These are phyloP conservation scores for Gobio occitaniae DNA, from an alignment of 2,797 vertebrate species.

Conservation along the genomic window DNA sequence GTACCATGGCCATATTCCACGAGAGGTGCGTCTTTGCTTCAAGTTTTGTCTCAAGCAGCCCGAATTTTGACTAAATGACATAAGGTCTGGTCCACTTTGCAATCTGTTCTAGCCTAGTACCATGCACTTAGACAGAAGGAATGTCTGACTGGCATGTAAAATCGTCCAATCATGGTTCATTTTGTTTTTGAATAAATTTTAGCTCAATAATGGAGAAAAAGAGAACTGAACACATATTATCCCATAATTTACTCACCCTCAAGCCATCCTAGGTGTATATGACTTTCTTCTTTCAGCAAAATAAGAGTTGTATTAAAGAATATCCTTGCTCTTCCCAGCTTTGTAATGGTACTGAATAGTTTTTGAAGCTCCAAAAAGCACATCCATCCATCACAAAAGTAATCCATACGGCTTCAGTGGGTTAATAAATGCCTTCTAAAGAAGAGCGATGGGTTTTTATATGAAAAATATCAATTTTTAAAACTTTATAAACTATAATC, in stretches of 20 bases:
- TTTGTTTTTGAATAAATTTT: neutral
- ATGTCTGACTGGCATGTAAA: neutral
- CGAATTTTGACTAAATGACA: neutral
- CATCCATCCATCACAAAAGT: too few species aligned
- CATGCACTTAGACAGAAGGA: neutral
- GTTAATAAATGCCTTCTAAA: neutral
- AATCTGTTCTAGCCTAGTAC: neutral
- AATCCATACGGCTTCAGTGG: too few species aligned
- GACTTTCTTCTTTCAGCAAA: too few species aligned
- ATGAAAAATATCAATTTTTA: neutral
- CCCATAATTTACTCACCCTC: too few species aligned
- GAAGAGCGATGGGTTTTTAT: neutral
- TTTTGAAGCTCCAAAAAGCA: too few species aligned
- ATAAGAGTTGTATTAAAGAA: neutral
- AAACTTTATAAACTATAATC: neutral
- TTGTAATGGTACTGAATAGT: too few species aligned
- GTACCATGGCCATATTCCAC: slow-evolving; percentile 97
- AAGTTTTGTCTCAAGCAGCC: neutral
- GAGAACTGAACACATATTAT: too few species aligned
- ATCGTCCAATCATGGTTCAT: neutral
- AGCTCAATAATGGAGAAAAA: neutral
- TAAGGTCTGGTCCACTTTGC: neutral
- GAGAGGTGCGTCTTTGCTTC: slow-evolving; percentile 81
- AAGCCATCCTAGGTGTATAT: too few species aligned
- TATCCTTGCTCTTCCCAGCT: too few species aligned